Evolutionary conservation across 2,888 invertebrate species (phyloP).

Genomic region (Aelia acuminata): DNA sequence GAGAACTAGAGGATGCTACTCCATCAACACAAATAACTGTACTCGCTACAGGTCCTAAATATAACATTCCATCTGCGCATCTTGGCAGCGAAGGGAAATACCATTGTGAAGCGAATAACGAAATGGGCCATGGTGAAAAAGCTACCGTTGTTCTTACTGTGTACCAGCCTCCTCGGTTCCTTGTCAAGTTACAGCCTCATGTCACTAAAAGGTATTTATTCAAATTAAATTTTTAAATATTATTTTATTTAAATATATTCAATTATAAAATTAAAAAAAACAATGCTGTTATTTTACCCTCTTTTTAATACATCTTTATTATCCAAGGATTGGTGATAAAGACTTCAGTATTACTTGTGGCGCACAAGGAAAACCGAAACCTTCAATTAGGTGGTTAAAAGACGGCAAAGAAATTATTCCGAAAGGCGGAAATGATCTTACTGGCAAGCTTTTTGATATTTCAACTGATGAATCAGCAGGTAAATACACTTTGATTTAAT

Average conservation of each 20-base stretch:
- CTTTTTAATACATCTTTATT: neutral
- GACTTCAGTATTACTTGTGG: slow-evolving; percentile 87
- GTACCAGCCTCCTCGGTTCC: slow-evolving; percentile 89
- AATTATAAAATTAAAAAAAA: too few species aligned
- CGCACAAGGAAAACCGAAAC: slow-evolving; percentile 90
- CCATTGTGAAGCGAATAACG: slow-evolving; percentile 91
- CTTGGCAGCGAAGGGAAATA: slow-evolving; percentile 90
- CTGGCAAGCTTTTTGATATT: slow-evolving; percentile 85
- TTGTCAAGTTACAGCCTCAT: slow-evolving; percentile 85
- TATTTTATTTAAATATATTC: neutral
- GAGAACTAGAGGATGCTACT: slow-evolving; percentile 65
- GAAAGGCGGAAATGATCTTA: slow-evolving; percentile 86
- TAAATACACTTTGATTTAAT: neutral
- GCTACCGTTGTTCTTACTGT: slow-evolving; percentile 89
- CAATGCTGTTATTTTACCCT: neutral
- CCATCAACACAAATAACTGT: slow-evolving; percentile 71
- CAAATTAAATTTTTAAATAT: neutral
- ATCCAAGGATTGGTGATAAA: slow-evolving; percentile 79
- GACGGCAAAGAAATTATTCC: slow-evolving; percentile 78
- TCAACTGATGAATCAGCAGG: slow-evolving; percentile 83
- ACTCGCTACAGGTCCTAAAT: slow-evolving; percentile 84
- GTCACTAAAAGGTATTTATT: slow-evolving; percentile 76
- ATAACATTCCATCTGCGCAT: slow-evolving; percentile 88
- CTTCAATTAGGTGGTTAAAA: slow-evolving; percentile 88
- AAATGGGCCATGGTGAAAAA: slow-evolving; percentile 87